phyloP scores from a whole-genome alignment of 1,140 invertebrate species.

The Anoplophora glabripennis region DNA sequence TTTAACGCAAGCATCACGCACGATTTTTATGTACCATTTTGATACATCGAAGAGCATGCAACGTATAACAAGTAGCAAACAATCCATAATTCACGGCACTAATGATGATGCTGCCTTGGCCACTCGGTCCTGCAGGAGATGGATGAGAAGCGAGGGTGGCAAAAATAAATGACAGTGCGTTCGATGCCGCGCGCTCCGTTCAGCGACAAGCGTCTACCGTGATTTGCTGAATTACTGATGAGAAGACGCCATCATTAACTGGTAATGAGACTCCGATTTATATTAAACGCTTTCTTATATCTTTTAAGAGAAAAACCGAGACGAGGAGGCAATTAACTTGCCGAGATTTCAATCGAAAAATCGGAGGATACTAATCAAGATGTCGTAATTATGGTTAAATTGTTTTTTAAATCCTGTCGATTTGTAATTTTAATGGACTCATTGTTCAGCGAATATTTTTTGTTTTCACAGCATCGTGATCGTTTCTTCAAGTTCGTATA shows the following conservation, averaged over 20 bases:
- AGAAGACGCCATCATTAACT: constrained; percentile 38
- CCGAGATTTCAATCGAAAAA: constrained; percentile 25
- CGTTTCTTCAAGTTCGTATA: no score
- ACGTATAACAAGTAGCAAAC: constrained; percentile 37
- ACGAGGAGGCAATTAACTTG: no score
- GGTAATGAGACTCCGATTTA: constrained; percentile 42
- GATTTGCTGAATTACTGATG: constrained; percentile 42
- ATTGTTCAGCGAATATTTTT: background rate
- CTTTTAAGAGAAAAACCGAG: no score
- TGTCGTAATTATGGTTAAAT: no score
- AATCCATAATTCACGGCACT: constrained; percentile 45
- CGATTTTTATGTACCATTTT: constrained; percentile 2
- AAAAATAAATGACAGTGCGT: constrained; percentile 41
- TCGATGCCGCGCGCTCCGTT: constrained; percentile 22
- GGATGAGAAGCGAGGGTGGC: constrained; percentile 29
- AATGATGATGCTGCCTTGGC: constrained; percentile 41
- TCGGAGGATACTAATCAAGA: background rate
- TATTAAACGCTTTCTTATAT: constrained; percentile 26
- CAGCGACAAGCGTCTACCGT: constrained; percentile 9
- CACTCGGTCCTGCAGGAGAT: constrained; percentile 38
- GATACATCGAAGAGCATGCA: constrained; percentile 18
- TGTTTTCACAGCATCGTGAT: background rate
- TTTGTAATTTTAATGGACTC: background rate
- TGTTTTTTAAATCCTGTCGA: background rate
- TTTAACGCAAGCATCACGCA: constrained; percentile 14